Conservation (phyloP, 2,888 invertebrate species). For the Idaea straminata region DNA sequence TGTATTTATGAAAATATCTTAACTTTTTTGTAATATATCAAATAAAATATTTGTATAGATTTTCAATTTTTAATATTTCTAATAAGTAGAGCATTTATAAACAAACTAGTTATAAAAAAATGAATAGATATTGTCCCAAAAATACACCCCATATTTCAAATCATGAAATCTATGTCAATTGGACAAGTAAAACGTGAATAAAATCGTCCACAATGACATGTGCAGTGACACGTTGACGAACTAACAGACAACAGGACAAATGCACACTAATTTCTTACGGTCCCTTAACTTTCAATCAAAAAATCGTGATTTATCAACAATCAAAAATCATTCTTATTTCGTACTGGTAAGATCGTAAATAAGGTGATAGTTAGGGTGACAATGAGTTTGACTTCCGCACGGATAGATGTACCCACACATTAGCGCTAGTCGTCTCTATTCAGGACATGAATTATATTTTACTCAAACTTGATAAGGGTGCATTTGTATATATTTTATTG, state of each 20-base stretch:
- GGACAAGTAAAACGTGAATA: conserved; percentile 7
- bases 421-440: conserved; percentile 47
- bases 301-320: conserved; percentile 38
- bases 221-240: conserved; percentile 38
- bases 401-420: conserved; percentile 69
- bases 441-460: conserved; percentile 23
- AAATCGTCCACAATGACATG: conserved; percentile 12
- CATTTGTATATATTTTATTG: conserved; percentile 12
- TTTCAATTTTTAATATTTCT: conserved; percentile 1
- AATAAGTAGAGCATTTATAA: conserved; percentile 8
- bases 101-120: conserved; percentile 8
- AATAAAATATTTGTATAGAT: background rate
- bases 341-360: conserved; percentile 26
- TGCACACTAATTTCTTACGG: conserved; percentile 76
- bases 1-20: no score
- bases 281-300: conserved; percentile 62
- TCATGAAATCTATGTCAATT: conserved; percentile 13
- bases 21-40: no score
- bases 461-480: conserved; percentile 22
- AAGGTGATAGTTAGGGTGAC: conserved; percentile 34
- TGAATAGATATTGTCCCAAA: no score
- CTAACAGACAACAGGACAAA: conserved; percentile 57
- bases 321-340: conserved; percentile 33
- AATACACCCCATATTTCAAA: conserved; percentile 20
- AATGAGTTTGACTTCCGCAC: conserved; percentile 57